These are phyloP conservation scores for Tetramorium alpestre DNA, from an alignment of 1,140 invertebrate species.

Conservation along the genomic window DNA sequence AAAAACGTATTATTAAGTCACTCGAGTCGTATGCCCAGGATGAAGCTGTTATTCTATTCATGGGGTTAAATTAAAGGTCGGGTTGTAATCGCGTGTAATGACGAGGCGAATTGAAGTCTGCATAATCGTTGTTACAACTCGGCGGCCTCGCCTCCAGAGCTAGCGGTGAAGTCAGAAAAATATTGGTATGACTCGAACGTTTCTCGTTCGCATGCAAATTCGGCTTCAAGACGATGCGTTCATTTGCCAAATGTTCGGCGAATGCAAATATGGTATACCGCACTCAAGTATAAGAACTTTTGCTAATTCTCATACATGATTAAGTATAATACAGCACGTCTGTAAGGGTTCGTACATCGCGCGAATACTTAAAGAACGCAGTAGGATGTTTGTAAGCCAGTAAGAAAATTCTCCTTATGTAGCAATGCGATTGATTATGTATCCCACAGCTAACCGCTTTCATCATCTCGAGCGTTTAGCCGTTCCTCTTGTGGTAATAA, in stretches of 20 bases:
- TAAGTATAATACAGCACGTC: not conserved
- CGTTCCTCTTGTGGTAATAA: not conserved
- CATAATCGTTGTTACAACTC: conserved; percentile 64
- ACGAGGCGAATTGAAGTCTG: conserved; percentile 71
- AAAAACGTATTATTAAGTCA: conserved; percentile 58
- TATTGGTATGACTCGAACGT: conserved; percentile 49
- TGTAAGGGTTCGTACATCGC: not conserved
- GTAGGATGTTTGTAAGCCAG: not conserved
- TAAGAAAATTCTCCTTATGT: not conserved
- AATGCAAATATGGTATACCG: conserved; percentile 40
- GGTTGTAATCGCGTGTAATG: conserved; percentile 74
- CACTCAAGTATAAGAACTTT: not conserved
- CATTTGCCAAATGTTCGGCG: conserved; percentile 39
- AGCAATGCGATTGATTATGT: conserved; percentile 9
- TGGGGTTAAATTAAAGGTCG: conserved; percentile 72
- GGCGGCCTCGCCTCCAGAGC: conserved; percentile 44
- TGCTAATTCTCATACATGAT: conserved; percentile 9
- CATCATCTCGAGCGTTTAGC: not conserved
- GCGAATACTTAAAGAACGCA: not conserved
- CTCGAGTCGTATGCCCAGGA: conserved; percentile 40
- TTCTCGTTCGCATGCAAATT: conserved; percentile 60
- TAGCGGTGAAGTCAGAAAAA: conserved; percentile 34
- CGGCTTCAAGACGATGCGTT: not conserved
- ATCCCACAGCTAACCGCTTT: conserved; percentile 1
- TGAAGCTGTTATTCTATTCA: conserved; percentile 73